Base-by-base conservation (phyloP, 2,113 vertebrate species). In the Paracanthobrama guichenoti region DNA sequence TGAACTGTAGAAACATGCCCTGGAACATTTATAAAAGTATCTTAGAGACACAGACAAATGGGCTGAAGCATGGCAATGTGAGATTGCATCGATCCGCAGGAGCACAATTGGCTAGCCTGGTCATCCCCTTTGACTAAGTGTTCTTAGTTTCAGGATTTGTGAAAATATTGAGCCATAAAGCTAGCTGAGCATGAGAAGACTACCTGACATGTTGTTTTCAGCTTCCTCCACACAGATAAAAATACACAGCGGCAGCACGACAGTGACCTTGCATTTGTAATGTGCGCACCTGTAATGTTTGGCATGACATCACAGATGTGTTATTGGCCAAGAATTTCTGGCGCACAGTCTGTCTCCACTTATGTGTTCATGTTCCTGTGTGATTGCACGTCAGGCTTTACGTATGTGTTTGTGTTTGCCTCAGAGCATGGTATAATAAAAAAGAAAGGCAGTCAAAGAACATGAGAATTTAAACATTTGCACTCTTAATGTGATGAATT, bases 41-140 rank as follows among this genome's bases (percentile, higher is more conserved):
- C 82, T 86, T 22, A 87, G 84, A 86, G 88, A 86, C 84, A 90
- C 81, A 88, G 89, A 90, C 28, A 64, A 90, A 90, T 35, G 84
- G 73, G 81, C 84, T 84, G 81, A 88, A 89, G 89, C 24, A 87
- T 87, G 89, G 87, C 84, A 83, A 89, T 84, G 86, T 76, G 85
- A 87, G 87, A 79, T 82, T 84, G 89, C 66, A 85, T 89, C 88
- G 76, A 88, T 90, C 88, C 87, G 90, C 89, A 87, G 92, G 86
- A 86, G 84, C 86, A 84, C 88, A 90, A 75, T 90, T 85, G 84
- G 71, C 72, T 86, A 85, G 82, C 85, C 85, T 69, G 86, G 84
- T 87, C 66, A 7, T 82, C 48, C 81, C 57, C 80, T 39, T 84
- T 83, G 86, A 86, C 78, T 57, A 26, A 80, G 57, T 18, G 59